Percentiles rank a stretch among this genome's conserved stretches.
These are phyloP conservation scores for Hypomesus transpacificus DNA, from an alignment of 2,113 vertebrate genomes.

Conservation along the genomic window DNA sequence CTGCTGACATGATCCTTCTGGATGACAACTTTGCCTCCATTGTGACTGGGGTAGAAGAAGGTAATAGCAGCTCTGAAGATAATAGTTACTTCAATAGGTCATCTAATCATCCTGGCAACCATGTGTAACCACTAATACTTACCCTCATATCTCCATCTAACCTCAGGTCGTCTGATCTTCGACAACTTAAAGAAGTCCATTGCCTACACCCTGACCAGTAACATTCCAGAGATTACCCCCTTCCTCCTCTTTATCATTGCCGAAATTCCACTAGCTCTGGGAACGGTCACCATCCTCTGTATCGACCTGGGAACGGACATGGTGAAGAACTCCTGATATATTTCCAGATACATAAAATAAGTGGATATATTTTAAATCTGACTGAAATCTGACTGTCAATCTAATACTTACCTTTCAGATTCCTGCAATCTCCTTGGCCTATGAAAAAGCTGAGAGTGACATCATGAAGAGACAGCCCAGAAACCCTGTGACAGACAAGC, in stretches of 20 bases:
- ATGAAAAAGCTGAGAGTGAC: slow-evolving; percentile 90
- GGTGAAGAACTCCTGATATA: slow-evolving; percentile 65
- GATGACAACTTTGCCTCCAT: slow-evolving; percentile 97
- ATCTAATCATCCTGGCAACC: background rate
- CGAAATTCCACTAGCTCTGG: slow-evolving; percentile 89
- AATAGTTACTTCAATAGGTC: background rate
- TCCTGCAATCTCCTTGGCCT: slow-evolving; percentile 91
- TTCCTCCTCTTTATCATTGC: slow-evolving; percentile 92
- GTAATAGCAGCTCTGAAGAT: slow-evolving; percentile 45
- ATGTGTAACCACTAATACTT: background rate
- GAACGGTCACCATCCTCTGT: slow-evolving; percentile 91
- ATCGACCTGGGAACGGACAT: slow-evolving; percentile 95
- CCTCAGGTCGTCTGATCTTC: slow-evolving; percentile 84
- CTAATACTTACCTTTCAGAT: slow-evolving; percentile 66
- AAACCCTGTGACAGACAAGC: slow-evolving; percentile 87
- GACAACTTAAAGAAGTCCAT: slow-evolving; percentile 96
- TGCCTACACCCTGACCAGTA: slow-evolving; percentile 92
- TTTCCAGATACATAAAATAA: background rate
- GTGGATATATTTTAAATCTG: background rate
- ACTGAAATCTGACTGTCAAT: background rate
- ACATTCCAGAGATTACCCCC: slow-evolving; percentile 93
- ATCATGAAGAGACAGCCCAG: slow-evolving; percentile 96
- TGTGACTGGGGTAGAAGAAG: slow-evolving; percentile 90
- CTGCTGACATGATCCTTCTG: slow-evolving; percentile 92
- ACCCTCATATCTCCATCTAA: background rate